A percentile compares a stretch with the other conserved stretches of the same genome.
Evolutionary conservation across 2,888 invertebrate species (phyloP).

Genomic region (Drosophila mayaguana): DNA sequence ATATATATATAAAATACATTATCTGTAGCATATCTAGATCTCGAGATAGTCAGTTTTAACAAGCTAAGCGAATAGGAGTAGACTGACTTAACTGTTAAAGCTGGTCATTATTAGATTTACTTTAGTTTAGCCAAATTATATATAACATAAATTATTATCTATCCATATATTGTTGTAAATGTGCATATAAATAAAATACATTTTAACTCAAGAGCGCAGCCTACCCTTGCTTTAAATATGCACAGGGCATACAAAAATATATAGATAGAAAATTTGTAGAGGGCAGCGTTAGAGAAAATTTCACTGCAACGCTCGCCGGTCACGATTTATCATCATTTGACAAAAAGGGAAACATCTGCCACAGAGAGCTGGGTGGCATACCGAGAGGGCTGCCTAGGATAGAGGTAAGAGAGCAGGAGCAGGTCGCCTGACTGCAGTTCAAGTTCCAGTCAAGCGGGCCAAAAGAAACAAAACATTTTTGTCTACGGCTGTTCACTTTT

Average conservation of each 20-base stretch:
- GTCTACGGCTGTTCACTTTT: constrained; percentile 3
- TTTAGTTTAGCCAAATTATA: not conserved
- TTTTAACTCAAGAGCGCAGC: too few species aligned
- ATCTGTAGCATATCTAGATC: not conserved
- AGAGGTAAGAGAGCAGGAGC: not conserved
- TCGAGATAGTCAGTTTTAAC: not conserved
- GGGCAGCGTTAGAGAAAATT: constrained; percentile 54
- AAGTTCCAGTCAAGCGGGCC: constrained; percentile 54
- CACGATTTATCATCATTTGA: constrained; percentile 80
- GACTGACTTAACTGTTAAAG: too few species aligned
- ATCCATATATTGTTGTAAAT: too few species aligned
- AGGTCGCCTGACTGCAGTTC: constrained; percentile 22
- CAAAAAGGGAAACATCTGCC: constrained; percentile 72
- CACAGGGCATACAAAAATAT: not conserved
- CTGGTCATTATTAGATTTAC: too few species aligned
- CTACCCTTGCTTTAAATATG: not conserved
- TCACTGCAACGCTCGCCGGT: constrained; percentile 63
- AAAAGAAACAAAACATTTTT: constrained; percentile 42
- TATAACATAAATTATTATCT: too few species aligned
- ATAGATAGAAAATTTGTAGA: constrained; percentile 36
- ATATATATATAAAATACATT: not conserved
- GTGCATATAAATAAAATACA: too few species aligned
- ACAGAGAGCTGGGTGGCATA: constrained; percentile 10
- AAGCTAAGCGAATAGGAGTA: too few species aligned
- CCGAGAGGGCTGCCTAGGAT: not conserved